Percentiles rank a stretch among this genome's conserved stretches.
Conservation (phyloP, 2,888 invertebrate genomes). For the Phania funesta region DNA sequence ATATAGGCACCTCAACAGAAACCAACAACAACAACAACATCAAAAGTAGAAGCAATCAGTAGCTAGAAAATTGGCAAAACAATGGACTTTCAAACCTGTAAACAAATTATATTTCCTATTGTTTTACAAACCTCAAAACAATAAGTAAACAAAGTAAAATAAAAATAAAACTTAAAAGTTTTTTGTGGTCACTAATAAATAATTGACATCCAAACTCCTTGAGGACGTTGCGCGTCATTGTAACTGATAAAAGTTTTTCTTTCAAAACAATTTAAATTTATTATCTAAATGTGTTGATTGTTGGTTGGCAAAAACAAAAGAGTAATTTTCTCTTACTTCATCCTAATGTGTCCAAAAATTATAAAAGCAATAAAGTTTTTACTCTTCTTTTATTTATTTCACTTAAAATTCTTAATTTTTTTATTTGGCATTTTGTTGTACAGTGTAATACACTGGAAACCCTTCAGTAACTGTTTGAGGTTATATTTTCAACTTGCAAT, state of each 20-base stretch:
- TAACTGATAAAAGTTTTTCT: slow-evolving; percentile 23
- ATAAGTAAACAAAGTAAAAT: slow-evolving; percentile 23
- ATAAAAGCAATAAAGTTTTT: slow-evolving; percentile 20
- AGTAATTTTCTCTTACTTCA: not conserved
- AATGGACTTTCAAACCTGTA: slow-evolving; percentile 38
- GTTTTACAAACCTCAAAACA: slow-evolving; percentile 9
- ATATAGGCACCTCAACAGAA: slow-evolving; percentile 37
- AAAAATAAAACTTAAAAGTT: slow-evolving; percentile 33
- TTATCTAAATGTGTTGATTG: slow-evolving; percentile 58
- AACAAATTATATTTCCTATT: slow-evolving; percentile 13
- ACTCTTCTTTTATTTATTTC: not conserved
- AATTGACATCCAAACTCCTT: slow-evolving; percentile 57
- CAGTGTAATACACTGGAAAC: slow-evolving; percentile 51
- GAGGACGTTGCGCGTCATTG: slow-evolving; percentile 25
- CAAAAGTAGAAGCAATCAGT: not conserved
- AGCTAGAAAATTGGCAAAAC: slow-evolving; percentile 16
- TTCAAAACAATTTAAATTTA: slow-evolving; percentile 62
- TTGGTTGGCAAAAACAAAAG: not conserved
- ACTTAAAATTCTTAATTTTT: not conserved
- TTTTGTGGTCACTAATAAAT: slow-evolving; percentile 45
- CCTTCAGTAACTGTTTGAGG: slow-evolving; percentile 45
- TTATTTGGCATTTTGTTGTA: slow-evolving; percentile 14
- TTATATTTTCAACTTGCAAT: slow-evolving; percentile 21
- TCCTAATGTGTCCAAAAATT: slow-evolving; percentile 50
- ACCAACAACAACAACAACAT: slow-evolving; percentile 8